Conservation (phyloP, 2,797 vertebrate species). For the Botia almorhae region DNA sequence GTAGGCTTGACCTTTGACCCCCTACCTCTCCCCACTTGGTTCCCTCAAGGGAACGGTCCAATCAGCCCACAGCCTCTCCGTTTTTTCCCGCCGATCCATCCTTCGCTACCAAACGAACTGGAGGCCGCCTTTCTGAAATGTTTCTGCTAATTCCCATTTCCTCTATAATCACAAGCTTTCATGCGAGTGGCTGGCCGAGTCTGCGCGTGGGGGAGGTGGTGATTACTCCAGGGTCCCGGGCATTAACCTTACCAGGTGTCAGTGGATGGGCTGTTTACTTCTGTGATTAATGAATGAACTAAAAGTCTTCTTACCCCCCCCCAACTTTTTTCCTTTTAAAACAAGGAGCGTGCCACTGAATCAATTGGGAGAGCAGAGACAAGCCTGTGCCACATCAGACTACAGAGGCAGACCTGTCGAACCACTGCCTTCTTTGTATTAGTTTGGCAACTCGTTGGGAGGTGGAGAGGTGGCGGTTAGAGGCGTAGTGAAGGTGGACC, state of each 20-base stretch:
- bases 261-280: conserved; percentile 86
- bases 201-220: conserved; percentile 73
- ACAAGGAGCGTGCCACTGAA: conserved; percentile 81
- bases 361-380: conserved; percentile 79
- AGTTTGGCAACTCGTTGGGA: conserved; percentile 36
- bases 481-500: conserved; percentile 34
- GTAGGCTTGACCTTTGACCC: conserved; percentile 84
- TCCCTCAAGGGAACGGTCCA: conserved; percentile 83
- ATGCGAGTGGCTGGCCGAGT: conserved; percentile 82
- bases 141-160: conserved; percentile 96
- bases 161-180: conserved; percentile 92
- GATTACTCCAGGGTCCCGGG: conserved; percentile 88
- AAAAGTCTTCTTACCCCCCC: conserved; percentile 72
- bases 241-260: conserved; percentile 94
- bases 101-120: conserved; percentile 73
- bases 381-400: conserved; percentile 71
- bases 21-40: conserved; percentile 53
- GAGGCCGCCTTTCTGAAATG: conserved; percentile 81
- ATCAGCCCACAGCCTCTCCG: conserved; percentile 82
- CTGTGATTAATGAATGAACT: conserved; percentile 94
- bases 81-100: conserved; percentile 57
- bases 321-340: conserved; percentile 69
- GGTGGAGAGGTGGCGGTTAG: conserved; percentile 9
- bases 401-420: conserved; percentile 68
- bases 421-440: conserved; percentile 58